Evolutionary conservation across 1,140 invertebrate genomes (phyloP), one percentile per base, ranked within the genome.

Genomic region (Trachymyrmex septentrionalis): DNA sequence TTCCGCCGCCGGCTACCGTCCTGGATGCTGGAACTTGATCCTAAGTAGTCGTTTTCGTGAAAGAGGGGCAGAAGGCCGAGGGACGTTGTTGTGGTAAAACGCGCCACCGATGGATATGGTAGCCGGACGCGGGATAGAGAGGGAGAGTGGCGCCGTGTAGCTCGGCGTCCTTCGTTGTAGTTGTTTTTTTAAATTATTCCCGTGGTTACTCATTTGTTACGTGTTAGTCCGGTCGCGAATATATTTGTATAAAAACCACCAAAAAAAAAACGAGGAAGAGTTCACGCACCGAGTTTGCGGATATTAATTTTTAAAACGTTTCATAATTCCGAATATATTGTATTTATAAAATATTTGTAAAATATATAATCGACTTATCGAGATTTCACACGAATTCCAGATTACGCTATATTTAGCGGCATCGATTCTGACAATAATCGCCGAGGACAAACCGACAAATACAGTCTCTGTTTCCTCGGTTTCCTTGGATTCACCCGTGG

Each of bases 1-100:
- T 94, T 94, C 93, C 93, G 93, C 92, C 92, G 91, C 88, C 92
- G 92, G 92, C 92, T 94, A 94, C 93, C 92, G 93, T 94, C 88
- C 91, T 93, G 92, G 88, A 92, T 93, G 91, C 91, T 93, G 92
- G 92, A 93, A 93, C 92, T 93, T 91, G 92, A 93, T 90, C 93
- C 92, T 93, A 93, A 94, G 87, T 91, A 90, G 90, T 93, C 92
- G 91, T 91, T 92, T 91, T 85, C 85, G 80, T 59, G 86, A 91
- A 90, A 92, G 88, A 87, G 89, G 89, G 78, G 53, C 64, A 81
- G 34, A 34, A 86, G 86, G 61, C 71, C 59, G 87, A 57, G 69
- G 38, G 24, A 67, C 59, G 55, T 69, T 69, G 85, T 59, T 73
- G 80, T 30, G 80, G 78, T 50, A 81, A 87, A 77, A 82, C 71